Percentiles rank a stretch among this genome's conserved stretches.
Evolutionary conservation across 2,113 vertebrate genomes (phyloP).

Genomic region (Nothocercus nigrocapillus): DNA sequence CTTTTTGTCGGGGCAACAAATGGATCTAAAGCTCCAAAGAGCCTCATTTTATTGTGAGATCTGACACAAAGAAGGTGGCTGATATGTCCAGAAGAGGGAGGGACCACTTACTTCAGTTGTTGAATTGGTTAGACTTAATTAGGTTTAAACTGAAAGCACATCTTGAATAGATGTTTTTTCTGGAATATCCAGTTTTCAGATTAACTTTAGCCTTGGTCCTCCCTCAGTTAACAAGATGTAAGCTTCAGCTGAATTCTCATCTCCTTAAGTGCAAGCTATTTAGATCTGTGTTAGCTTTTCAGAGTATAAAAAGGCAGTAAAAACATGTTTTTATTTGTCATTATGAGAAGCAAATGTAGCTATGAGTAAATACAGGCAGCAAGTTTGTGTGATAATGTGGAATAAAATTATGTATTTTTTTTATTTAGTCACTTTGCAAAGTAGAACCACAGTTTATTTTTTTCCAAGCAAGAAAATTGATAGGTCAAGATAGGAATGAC

Average conservation of each 20-base stretch:
- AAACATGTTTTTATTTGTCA: background rate
- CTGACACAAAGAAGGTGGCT: background rate
- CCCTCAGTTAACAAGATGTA: background rate
- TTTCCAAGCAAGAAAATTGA: constrained; percentile 42
- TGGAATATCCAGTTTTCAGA: background rate
- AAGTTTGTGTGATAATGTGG: background rate
- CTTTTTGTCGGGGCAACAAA: background rate
- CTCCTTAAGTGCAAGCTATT: background rate
- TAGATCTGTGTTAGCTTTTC: background rate
- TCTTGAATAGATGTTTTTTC: background rate
- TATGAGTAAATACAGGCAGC: constrained; percentile 2
- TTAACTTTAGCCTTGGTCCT: background rate
- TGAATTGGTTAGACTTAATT: background rate
- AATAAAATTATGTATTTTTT: constrained; percentile 26
- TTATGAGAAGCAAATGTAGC: background rate
- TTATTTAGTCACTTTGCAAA: background rate
- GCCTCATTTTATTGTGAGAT: background rate
- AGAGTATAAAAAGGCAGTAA: background rate
- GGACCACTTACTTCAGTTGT: background rate
- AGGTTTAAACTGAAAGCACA: background rate
- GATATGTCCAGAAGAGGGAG: background rate
- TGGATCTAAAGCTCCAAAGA: background rate
- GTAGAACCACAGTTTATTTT: constrained; percentile 18
- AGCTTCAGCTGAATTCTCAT: background rate
- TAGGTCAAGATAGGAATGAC: constrained; percentile 1